These are phyloP conservation scores for Indri indri DNA, from an alignment of 2,113 vertebrate species.

Conservation along the genomic window DNA sequence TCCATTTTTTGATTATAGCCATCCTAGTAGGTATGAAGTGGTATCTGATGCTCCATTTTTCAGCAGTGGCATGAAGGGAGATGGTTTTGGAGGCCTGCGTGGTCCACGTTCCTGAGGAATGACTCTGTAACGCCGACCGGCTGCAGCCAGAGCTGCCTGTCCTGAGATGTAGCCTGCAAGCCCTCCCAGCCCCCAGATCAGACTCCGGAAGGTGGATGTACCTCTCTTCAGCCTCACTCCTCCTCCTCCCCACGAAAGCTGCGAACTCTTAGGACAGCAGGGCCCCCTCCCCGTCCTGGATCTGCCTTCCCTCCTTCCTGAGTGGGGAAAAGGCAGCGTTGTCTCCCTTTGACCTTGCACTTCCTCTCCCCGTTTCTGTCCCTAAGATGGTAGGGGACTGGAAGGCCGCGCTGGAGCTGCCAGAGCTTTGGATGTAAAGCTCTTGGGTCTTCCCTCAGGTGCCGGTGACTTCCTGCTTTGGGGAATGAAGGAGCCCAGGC, in stretches of 20 bases:
- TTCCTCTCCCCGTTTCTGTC: fast-evolving
- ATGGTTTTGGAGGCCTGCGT: not conserved
- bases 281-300: fast-evolving
- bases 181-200: no score
- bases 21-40: no score
- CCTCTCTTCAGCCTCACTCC: fast-evolving
- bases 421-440: not conserved
- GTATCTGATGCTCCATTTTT: not conserved
- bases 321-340: fast-evolving
- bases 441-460: not conserved
- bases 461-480: not conserved
- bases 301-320: not conserved
- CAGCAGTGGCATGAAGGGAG: not conserved
- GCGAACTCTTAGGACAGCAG: not conserved
- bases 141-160: fast-evolving
- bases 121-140: not conserved
- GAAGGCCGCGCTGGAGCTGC: no score
- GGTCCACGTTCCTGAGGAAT: not conserved
- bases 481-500: not conserved
- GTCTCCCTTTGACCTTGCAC: not conserved
- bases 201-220: not conserved
- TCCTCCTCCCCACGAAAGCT: no score
- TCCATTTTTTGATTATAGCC: not conserved
- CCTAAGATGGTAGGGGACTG: not conserved
- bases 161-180: not conserved